A percentile compares a stretch with the other conserved stretches of the same genome.
Evolutionary conservation across 2,113 vertebrate species (phyloP).

Genomic region (Cryptoleucopteryx plumbea): DNA sequence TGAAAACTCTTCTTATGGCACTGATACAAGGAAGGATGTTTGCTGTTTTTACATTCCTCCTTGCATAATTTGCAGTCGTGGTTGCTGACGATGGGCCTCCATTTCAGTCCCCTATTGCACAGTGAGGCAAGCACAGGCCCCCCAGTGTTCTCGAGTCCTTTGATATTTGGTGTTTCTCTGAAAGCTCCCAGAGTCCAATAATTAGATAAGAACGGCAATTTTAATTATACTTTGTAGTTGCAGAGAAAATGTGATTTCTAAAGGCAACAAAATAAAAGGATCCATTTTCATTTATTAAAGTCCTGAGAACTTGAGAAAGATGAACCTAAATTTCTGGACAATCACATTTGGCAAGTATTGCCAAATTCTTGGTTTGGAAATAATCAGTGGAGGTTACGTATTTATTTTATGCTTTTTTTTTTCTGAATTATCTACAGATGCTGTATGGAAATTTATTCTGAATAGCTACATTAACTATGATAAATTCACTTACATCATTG

Average conservation of each 20-base stretch:
- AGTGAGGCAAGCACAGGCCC: neutral
- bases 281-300: neutral
- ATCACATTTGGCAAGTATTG: neutral
- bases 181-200: neutral
- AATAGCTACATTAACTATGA: conserved; percentile 45
- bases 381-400: neutral
- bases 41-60: neutral
- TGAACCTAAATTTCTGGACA: neutral
- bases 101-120: neutral
- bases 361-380: conserved; percentile 8
- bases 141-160: neutral
- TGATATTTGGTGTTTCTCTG: neutral
- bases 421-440: conserved; percentile 38
- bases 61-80: neutral
- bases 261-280: neutral
- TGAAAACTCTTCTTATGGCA: neutral
- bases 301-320: neutral
- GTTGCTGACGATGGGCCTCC: neutral
- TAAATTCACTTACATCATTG: conserved; percentile 51
- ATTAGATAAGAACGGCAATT: neutral
- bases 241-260: neutral
- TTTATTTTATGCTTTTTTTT: conserved; percentile 43
- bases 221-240: neutral
- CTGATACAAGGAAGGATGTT: neutral
- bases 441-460: conserved; percentile 32